phyloP scores from a whole-genome alignment of 2,797 vertebrate species.

The Gorsachius magnificus region DNA sequence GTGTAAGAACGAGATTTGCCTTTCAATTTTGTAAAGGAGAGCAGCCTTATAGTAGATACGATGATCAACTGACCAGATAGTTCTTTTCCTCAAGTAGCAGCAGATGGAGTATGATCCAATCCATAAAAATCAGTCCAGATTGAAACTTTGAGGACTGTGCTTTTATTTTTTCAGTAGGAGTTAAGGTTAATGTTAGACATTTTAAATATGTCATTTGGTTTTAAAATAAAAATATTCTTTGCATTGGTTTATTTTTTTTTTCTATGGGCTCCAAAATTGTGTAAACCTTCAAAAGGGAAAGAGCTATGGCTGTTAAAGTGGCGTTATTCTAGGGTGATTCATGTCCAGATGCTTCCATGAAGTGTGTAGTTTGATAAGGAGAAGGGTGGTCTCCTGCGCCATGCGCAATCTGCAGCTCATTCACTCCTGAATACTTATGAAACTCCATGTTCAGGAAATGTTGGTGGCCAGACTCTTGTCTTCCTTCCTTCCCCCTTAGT shows the following conservation, averaged over 20 bases:
- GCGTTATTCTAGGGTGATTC: not conserved
- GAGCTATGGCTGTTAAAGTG: not conserved
- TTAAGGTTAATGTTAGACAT: not conserved
- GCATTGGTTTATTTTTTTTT: not conserved
- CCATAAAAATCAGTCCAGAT: not conserved
- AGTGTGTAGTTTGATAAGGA: not conserved
- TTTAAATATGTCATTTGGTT: not conserved
- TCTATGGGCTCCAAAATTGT: not conserved
- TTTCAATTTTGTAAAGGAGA: not conserved
- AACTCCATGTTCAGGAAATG: not conserved
- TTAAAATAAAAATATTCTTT: not conserved
- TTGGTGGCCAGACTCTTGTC: not conserved
- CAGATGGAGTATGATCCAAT: not conserved
- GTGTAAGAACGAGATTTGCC: not conserved
- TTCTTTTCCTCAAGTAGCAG: not conserved
- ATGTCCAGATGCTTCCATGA: not conserved
- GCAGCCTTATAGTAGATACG: not conserved
- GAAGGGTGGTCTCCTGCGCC: not conserved
- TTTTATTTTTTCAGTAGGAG: not conserved
- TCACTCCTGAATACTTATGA: accelerated
- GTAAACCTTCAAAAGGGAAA: not conserved
- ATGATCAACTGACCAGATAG: not conserved
- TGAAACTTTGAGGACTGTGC: not conserved
- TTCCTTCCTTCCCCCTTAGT: not conserved
- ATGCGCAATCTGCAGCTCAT: not conserved